These are phyloP conservation scores for Chaetophractus vellerosus DNA, from an alignment of 2,797 vertebrate genomes.

Conservation along the genomic window DNA sequence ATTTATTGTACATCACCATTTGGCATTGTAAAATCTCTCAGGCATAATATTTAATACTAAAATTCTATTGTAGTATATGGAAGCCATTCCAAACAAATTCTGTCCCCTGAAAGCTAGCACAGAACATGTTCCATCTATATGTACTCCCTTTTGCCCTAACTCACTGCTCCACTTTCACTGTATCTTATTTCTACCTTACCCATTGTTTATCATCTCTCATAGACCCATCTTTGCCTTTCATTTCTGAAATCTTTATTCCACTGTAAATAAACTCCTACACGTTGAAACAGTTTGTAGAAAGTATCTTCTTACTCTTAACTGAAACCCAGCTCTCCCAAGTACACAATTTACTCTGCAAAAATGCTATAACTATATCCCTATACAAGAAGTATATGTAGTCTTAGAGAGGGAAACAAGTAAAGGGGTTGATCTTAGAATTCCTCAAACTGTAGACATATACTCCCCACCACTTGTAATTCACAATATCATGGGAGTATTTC, in stretches of 20 bases:
- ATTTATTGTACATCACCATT: neutral
- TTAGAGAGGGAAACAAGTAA: neutral
- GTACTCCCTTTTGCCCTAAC: neutral
- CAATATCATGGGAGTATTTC: neutral
- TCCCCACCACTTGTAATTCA: neutral
- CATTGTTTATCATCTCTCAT: neutral
- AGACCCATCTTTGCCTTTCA: neutral
- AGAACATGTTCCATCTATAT: neutral
- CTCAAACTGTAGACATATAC: neutral
- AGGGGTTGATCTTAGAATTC: neutral
- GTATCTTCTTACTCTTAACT: neutral
- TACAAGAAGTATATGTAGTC: neutral
- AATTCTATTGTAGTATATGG: neutral
- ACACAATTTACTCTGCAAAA: neutral
- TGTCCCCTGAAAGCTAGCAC: neutral
- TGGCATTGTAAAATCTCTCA: neutral
- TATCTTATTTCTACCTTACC: neutral
- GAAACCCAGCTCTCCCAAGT: neutral
- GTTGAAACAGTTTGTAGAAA: neutral
- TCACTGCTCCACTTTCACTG: neutral
- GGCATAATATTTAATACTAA: constrained; percentile 19
- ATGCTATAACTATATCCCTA: neutral
- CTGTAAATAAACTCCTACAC: neutral
- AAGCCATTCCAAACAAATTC: neutral
- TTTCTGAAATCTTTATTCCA: neutral